phyloP scores from a whole-genome alignment of 53 echinoderm and acorn worm genomes.

The Stichopus horrens region DNA sequence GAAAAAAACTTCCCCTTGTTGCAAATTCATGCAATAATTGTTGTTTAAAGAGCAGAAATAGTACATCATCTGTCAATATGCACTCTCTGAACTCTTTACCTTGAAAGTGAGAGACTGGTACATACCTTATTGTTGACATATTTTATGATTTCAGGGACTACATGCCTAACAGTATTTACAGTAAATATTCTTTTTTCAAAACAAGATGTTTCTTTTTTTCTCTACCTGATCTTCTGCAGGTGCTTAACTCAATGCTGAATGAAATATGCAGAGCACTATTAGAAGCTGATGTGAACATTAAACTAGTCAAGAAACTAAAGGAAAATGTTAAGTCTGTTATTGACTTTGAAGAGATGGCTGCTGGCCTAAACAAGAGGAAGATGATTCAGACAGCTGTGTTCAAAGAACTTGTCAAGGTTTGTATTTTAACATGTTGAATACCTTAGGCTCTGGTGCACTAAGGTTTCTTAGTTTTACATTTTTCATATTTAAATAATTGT shows the following conservation, averaged over 20 bases:
- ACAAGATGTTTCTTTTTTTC: background rate
- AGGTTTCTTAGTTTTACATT: no score
- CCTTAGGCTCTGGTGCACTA: no score
- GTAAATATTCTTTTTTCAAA: no score
- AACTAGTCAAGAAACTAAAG: conserved; percentile 78
- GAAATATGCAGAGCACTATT: conserved; percentile 91
- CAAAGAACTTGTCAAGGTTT: conserved; percentile 97
- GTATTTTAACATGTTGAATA: background rate
- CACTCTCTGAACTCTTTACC: no score
- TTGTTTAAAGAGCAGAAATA: no score
- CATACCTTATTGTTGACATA: background rate
- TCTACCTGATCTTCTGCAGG: conserved; percentile 51
- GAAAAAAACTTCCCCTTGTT: no score
- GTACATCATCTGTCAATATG: no score
- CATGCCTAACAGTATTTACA: no score
- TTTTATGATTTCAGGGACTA: no score
- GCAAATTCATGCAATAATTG: no score
- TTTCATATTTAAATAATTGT: no score
- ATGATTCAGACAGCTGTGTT: conserved; percentile 99
- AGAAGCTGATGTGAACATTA: conserved; percentile 96
- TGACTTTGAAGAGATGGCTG: conserved; percentile 99
- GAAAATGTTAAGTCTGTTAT: conserved; percentile 97
- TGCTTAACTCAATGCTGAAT: conserved; percentile 95
- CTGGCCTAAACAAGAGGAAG: conserved; percentile 94
- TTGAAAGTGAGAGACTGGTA: no score